A percentile compares a stretch with the other conserved stretches of the same genome.
These are phyloP conservation scores for Acanthosepion lycidas DNA, from an alignment of 2,888 invertebrate species.

Conservation along the genomic window DNA sequence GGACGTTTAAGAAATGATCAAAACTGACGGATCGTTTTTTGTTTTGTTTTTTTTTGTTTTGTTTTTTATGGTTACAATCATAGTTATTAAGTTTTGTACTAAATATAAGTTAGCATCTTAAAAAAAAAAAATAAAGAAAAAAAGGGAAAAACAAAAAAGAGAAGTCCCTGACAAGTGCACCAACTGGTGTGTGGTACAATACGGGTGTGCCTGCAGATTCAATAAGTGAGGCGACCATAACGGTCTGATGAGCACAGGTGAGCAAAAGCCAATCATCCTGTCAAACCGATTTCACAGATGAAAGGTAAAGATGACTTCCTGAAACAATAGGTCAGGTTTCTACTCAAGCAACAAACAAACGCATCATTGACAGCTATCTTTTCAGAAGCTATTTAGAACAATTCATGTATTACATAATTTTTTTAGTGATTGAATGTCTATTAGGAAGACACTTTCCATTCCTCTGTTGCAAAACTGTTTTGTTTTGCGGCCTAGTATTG, in stretches of 20 bases:
- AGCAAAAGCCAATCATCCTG: neutral
- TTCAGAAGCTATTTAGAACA: neutral
- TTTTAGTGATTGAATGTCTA: neutral
- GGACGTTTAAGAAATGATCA: no score
- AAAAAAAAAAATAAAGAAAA: no score
- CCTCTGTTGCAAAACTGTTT: no score
- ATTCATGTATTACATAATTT: neutral
- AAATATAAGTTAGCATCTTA: neutral
- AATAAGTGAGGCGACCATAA: neutral
- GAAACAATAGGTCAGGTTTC: neutral
- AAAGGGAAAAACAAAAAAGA: no score
- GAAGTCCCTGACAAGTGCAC: neutral
- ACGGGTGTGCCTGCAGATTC: neutral
- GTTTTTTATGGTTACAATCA: neutral
- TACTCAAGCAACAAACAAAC: neutral
- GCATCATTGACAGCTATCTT: neutral
- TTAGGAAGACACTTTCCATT: no score
- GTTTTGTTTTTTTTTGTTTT: no score
- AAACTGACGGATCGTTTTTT: no score
- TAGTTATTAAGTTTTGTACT: neutral
- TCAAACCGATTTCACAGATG: conserved; percentile 33
- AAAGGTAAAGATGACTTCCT: neutral
- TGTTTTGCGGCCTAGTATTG: no score
- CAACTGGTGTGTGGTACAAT: neutral
- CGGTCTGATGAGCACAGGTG: conserved; percentile 33